Base-by-base conservation (phyloP, 2,113 vertebrate genomes). In the Bos indicus region DNA sequence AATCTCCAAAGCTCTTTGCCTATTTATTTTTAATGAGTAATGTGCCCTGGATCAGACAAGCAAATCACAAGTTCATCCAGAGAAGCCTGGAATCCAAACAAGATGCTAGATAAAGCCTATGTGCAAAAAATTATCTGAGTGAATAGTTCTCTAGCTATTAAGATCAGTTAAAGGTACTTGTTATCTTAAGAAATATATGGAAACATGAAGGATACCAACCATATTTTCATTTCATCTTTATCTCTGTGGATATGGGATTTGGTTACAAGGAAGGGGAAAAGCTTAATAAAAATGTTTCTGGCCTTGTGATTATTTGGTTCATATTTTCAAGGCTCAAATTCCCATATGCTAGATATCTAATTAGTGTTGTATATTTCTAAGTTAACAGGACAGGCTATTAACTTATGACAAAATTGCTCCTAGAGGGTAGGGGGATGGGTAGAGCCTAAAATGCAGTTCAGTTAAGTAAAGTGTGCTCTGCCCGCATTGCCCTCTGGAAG, bases 1-100 rank as follows among this genome's bases (percentile, higher is more conserved):
- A 78, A 62, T 98, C 97, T 98, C 97, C 88, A 93, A 90, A 98
- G 60, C 88, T 88, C 28, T 95, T 96, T 94, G 92, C 97, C 95
- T 71, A 96, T 98, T 97, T 97, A 36, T 96, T 94, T 98, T 97
- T 96, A 98, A 98, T 98, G 84, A 97, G 81, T 82, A 86, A 94
- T 85, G 59, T 91, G 97, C 94, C 77, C 92, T 95, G 80, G 80
- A 96, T 98, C 96, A 98, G 94, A 62, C 62, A 84, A 57, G 97
- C 80, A 71, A 64, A 88, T 94, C 81, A 84, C 51, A 85, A 97
- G 95, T 95, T 97, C 81, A 89, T 97, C 74, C 26, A 59, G 52
- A 81, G 96, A 97, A 98, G 52, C 87, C 88, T 95, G 80, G 30
- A 77, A 96, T 93, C 95, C 83, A 0, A 98, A 98, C 80, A 84